Base-by-base conservation (phyloP, 2,797 vertebrate species). In the Rhinella marina region DNA sequence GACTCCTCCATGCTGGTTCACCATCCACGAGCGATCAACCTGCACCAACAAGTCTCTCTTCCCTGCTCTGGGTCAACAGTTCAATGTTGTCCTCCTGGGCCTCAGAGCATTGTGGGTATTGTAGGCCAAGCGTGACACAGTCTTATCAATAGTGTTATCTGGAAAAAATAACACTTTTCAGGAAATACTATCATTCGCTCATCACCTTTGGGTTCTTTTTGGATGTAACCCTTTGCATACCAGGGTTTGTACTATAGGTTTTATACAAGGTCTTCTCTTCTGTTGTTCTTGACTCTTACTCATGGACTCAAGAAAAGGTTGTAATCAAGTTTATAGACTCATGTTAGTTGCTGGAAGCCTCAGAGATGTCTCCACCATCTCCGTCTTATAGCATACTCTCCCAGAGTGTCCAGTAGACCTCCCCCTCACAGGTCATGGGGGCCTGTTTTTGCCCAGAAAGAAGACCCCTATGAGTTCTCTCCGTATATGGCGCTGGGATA, bases 61-160 rank as follows among this genome's bases (percentile, higher is more conserved):
- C 17, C 11, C 12, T 21, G 10, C 48, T 23, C 3, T 12, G 54
- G 86, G 86, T 88, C 86, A 70, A 17, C 23, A 88, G 86, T 88
- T 83, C 86, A 88, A 21, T 66, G 61, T n/a, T 79, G 86, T 88
- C 75, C 86, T 8, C 57, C 48, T 41, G 56, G 77, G 54, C 75
- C 52, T 25, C 70, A 73, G 57, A 62, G 82, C 62, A 84, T 84
- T 88, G n/a, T 88, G 81, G 87, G 81, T 70, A 84, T 32, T 59
- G 27, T n/a, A 23, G 80, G 75, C 72, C 12, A 79, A 25, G 81
- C 86, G 57, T 76, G 25, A n/a, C 80, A 11, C 29, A 54, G 76
- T 77, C 81, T 73, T 82, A 76, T 81, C 79, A 50, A 70, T 81
- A 81, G 23, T 1, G 54, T 11, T 84, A 84, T 84, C 52, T 84